Evolutionary conservation across 2,888 invertebrate genomes (phyloP).

Genomic region (Tetragonisca angustula): DNA sequence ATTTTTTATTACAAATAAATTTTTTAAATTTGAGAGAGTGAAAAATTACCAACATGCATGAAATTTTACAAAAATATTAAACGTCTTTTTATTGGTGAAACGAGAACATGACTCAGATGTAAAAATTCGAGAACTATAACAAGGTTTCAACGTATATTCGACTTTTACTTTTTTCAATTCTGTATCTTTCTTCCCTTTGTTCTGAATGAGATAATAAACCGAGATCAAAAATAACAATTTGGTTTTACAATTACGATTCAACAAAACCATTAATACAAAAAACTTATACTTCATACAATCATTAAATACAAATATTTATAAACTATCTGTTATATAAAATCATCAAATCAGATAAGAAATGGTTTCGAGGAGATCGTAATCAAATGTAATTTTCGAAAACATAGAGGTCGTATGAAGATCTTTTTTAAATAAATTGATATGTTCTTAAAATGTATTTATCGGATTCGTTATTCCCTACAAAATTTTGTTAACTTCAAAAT

Average conservation of each 20-base stretch:
- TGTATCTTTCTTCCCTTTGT: not conserved
- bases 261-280: not conserved
- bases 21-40: not conserved
- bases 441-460: no score
- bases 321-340: no score
- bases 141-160: not conserved
- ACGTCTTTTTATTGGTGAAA: not conserved
- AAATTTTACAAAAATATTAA: not conserved
- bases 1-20: not conserved
- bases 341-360: no score
- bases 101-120: not conserved
- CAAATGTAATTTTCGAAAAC: no score
- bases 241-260: not conserved
- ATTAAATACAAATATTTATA: not conserved
- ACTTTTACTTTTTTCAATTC: not conserved
- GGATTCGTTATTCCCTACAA: no score
- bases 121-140: not conserved
- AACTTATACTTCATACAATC: not conserved
- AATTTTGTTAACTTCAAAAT: no score
- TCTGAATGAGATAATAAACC: not conserved
- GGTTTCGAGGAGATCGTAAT: no score
- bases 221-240: not conserved
- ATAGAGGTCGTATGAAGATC: no score
- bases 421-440: no score
- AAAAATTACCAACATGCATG: no score